Base-by-base conservation (phyloP, 2,797 vertebrate species). In the Falco rusticolus region DNA sequence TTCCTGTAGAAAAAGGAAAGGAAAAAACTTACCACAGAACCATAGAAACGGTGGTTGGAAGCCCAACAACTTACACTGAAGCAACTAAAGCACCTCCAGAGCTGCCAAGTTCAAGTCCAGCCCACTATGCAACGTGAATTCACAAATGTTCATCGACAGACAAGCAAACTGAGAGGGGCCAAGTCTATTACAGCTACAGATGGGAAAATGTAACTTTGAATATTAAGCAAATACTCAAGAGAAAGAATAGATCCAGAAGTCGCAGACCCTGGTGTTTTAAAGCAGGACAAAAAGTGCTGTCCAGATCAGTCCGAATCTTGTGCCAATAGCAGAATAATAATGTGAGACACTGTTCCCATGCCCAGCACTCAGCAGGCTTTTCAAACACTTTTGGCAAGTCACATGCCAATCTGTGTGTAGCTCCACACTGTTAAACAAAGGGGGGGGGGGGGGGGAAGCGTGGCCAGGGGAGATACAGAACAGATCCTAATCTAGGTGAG, bases 381-480 rank as follows among this genome's bases (percentile, higher is more conserved):
- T 65, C 76, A 84, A 91, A 94, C 34, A 51, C 57, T 84, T 81
- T 13, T 57, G 57, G 26, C 88, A 94, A 70, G 34, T 78, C 66
- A 61, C 33, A 16, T 45, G 59, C 37, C 53, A 60, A 77, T 60
- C 61, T 47, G 20, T 59, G 39, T 25, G 31, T 25, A 75, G 64
- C 31, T 81, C 80, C 69, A 47, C 7, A 61, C 5, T 25, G 33
- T 69, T 88, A 69, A 81, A 33, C 16, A 77, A 86, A 84, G 9
- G 21, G 57, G 48, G 12, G 17, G 37, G 19, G 34, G 34, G 34
- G 34, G 34, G 34, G 34, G 34, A 34, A 68, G 5, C 33, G 60
- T 0, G 3, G 9, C 11, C 6, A 16, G 5, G 9, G 31, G 31
- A 84, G 19, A 74, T 10, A 48, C 0, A 2, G 34, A 79, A 79